Percentiles rank a stretch among this genome's conserved stretches.
Evolutionary conservation across 1,140 invertebrate genomes (phyloP).

Genomic region (Drosophila oshimai): DNA sequence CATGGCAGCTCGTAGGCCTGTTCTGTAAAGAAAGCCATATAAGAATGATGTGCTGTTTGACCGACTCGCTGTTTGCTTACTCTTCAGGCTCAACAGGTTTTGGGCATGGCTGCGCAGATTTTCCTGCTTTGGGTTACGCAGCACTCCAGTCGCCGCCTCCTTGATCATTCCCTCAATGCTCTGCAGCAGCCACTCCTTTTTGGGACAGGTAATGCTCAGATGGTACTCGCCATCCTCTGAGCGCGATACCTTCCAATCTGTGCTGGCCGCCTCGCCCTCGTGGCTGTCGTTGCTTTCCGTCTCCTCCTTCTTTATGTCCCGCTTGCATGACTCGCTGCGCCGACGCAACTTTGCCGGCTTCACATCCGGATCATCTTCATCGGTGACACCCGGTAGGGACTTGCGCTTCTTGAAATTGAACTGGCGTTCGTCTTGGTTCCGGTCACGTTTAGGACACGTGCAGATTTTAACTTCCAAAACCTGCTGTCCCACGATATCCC

Average conservation of each 20-base stretch:
- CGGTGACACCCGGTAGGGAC: not conserved
- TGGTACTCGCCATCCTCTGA: slow-evolving; percentile 46
- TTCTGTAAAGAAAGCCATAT: slow-evolving; percentile 25
- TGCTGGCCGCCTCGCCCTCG: not conserved
- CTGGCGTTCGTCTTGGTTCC: slow-evolving; percentile 48
- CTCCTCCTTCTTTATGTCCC: slow-evolving; percentile 54
- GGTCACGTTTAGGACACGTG: slow-evolving; percentile 76
- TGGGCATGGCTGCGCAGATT: slow-evolving; percentile 40
- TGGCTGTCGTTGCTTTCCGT: slow-evolving; percentile 50
- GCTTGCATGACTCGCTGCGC: not conserved
- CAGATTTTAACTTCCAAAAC: slow-evolving; percentile 70
- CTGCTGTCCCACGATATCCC: slow-evolving; percentile 71
- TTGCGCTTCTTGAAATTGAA: slow-evolving; percentile 42
- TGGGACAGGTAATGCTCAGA: slow-evolving; percentile 34
- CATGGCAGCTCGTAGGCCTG: slow-evolving; percentile 41
- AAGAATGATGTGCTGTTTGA: not conserved
- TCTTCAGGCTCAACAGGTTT: slow-evolving; percentile 46
- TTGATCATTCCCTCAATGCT: slow-evolving; percentile 61
- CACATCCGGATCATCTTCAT: slow-evolving; percentile 40
- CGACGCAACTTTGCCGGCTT: slow-evolving; percentile 24
- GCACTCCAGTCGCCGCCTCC: slow-evolving; percentile 38
- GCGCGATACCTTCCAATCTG: slow-evolving; percentile 47
- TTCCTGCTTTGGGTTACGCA: slow-evolving; percentile 34
- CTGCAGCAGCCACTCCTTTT: slow-evolving; percentile 49
- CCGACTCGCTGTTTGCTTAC: slow-evolving; percentile 17